phyloP scores from a whole-genome alignment of 1,140 invertebrate species.

The Aphaenogaster ashmeadi region DNA sequence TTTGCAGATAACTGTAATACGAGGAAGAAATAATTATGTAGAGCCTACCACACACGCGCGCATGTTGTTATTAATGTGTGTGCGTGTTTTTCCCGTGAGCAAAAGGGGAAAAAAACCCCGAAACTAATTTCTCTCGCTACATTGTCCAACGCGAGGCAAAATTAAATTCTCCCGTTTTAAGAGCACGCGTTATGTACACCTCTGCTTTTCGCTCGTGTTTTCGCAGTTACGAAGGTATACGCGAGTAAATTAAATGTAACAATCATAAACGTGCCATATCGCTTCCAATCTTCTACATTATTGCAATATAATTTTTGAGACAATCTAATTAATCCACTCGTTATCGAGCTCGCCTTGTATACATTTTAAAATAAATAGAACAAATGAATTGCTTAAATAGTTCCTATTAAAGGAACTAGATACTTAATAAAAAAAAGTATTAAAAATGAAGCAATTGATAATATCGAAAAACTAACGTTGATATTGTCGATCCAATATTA shows the following conservation, averaged over 20 bases:
- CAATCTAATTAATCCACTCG: neutral
- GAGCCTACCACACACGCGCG: neutral
- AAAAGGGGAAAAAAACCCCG: neutral
- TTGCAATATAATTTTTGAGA: neutral
- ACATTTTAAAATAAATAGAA: neutral
- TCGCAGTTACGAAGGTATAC: constrained; percentile 20
- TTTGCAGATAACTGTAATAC: constrained; percentile 36
- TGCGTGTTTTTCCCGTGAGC: constrained; percentile 28
- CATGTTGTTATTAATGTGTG: constrained; percentile 28
- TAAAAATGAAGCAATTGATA: neutral
- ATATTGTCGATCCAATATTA: neutral
- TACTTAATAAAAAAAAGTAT: neutral
- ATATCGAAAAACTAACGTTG: neutral
- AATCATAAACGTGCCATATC: constrained; percentile 31
- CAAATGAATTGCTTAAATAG: neutral
- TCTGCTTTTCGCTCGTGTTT: constrained; percentile 37
- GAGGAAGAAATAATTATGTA: constrained; percentile 61
- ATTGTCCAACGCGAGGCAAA: constrained; percentile 47
- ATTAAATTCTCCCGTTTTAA: constrained; percentile 62
- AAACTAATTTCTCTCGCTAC: constrained; percentile 59
- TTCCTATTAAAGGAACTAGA: neutral
- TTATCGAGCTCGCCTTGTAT: neutral
- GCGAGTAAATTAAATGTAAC: constrained; percentile 61
- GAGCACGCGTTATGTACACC: constrained; percentile 39
- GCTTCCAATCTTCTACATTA: constrained; percentile 36